These are phyloP conservation scores for Fragum sueziense DNA, from an alignment of 2,888 invertebrate species.

Conservation along the genomic window DNA sequence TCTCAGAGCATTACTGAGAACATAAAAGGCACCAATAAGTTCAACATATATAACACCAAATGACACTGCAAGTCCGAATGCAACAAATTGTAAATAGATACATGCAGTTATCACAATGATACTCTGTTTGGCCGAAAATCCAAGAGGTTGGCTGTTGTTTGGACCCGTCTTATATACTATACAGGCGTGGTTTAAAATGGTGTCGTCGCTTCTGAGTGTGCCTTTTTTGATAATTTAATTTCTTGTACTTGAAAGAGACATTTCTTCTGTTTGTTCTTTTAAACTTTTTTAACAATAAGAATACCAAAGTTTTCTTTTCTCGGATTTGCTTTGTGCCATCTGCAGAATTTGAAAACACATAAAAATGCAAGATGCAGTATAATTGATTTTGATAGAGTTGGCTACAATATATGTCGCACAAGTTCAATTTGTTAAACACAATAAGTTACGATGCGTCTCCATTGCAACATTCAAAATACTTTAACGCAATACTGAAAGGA, in stretches of 20 bases:
- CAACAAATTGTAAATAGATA: slow-evolving; percentile 22
- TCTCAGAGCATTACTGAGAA: slow-evolving; percentile 28
- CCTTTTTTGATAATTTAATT: background rate
- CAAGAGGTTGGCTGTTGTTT: too few species aligned
- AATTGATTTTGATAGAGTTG: too few species aligned
- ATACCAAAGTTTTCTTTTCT: too few species aligned
- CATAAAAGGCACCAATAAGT: slow-evolving; percentile 35
- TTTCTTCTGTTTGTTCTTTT: background rate
- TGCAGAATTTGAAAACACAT: too few species aligned
- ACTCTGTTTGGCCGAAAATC: background rate
- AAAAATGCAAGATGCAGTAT: too few species aligned
- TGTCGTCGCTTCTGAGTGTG: background rate
- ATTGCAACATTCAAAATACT: too few species aligned
- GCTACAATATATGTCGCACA: too few species aligned
- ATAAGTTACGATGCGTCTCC: too few species aligned
- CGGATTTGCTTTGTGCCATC: too few species aligned
- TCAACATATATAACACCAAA: slow-evolving; percentile 52
- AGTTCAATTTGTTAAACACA: too few species aligned
- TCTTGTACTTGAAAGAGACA: background rate
- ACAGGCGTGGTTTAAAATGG: background rate
- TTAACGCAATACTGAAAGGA: too few species aligned
- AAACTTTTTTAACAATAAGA: too few species aligned
- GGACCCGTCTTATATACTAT: background rate
- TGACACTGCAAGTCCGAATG: slow-evolving; percentile 30
- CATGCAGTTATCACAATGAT: slow-evolving; percentile 41